Base-by-base conservation (phyloP, 2,797 vertebrate species). In the Gallinago stenura region DNA sequence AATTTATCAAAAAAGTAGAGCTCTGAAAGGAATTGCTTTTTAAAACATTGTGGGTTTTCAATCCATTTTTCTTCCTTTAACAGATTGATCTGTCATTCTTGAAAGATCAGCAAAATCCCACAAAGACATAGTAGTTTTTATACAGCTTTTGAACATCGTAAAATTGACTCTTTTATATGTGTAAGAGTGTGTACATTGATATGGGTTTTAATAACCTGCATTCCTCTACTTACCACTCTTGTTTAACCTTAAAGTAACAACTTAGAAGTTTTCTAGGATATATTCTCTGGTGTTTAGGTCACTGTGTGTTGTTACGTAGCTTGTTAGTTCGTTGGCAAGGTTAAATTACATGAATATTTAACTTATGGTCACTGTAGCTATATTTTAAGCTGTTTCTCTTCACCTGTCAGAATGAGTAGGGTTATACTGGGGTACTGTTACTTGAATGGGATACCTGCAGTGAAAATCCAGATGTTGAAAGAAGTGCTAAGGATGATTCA, bases 31-130 rank as follows among this genome's bases (percentile, higher is more conserved):
- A 96, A 90, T 78, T 93, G 39, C 83, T 72, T 90, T 91, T 87
- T 95, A 79, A 95, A 93, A 94, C 75, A 62, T 72, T 94, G 73
- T 93, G 41, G 66, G 31, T 35, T 95, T 96, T 92, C 70, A 82
- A 45, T 90, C 80, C 39, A 89, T 96, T 97, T 96, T 92, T 93
- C 81, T 84, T 93, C 58, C 72, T 88, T 90, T 93, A 96, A 95
- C 62, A 93, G 82, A 95, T 92, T 91, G 94, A 91, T 94, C 76
- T 96, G 80, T 84, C 89, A 88, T 88, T 93, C 66, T 88, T 92
- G 89, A 88, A 94, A 89, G 70, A 95, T 96, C 91, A 90, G 83
- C 72, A 86, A 86, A 95, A 94, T 95, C 51, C 51, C 48, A 69
- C 58, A 82, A 83, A 93, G 87, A 56, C 3, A 0, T 76, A 46